Evolutionary conservation across 2,113 vertebrate genomes (phyloP).

Genomic region (Atractosteus spatula): DNA sequence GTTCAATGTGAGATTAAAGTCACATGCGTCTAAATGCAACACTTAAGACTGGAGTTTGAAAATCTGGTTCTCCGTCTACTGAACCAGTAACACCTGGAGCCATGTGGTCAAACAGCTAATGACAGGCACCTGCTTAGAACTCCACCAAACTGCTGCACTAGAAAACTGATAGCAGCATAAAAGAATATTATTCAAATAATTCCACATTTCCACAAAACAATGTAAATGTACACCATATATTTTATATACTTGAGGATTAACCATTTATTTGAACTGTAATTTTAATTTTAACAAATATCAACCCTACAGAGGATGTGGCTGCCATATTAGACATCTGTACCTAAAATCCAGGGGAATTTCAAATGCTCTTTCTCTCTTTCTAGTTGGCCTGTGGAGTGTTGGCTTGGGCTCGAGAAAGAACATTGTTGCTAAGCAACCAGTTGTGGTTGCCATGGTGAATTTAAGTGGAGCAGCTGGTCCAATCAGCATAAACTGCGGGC

Average conservation of each 20-base stretch:
- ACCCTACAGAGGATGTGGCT: constrained; percentile 27
- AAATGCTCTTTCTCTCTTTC: constrained; percentile 57
- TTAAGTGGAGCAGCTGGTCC: constrained; percentile 89
- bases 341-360: constrained; percentile 77
- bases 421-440: constrained; percentile 89
- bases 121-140: too few relatives aligned
- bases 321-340: constrained; percentile 23
- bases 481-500: constrained; percentile 85
- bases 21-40: too few relatives aligned
- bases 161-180: too few relatives aligned
- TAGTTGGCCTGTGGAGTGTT: constrained; percentile 79
- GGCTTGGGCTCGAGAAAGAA: constrained; percentile 77
- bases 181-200: too few relatives aligned
- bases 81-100: too few relatives aligned
- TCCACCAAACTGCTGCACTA: too few relatives aligned
- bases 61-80: too few relatives aligned
- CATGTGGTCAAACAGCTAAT: too few relatives aligned
- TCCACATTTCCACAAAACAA: too few relatives aligned
- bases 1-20: too few relatives aligned
- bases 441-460: constrained; percentile 98
- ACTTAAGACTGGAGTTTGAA: too few relatives aligned
- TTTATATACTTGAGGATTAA: constrained; percentile 40
- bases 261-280: constrained; percentile 46
- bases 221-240: too few relatives aligned
- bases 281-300: constrained; percentile 42